Percentiles rank a stretch among this genome's conserved stretches.
These are phyloP conservation scores for Amphilophus citrinellus DNA, from an alignment of 2,113 vertebrate species.

Conservation along the genomic window DNA sequence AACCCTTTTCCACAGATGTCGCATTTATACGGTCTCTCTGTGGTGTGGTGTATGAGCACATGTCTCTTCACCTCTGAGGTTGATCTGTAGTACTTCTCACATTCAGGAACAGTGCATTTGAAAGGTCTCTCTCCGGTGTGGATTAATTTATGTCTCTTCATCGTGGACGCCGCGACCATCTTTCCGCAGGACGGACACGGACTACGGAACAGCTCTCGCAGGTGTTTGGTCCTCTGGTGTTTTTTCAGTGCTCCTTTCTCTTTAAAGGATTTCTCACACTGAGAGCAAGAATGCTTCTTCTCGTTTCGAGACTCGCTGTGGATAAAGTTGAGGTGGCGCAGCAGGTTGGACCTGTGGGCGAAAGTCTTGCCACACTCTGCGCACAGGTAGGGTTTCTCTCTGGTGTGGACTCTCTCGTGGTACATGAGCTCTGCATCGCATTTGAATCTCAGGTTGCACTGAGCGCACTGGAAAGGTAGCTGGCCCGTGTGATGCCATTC, in stretches of 20 bases:
- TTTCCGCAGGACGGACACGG: constrained; percentile 65
- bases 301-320: constrained; percentile 53
- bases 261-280: constrained; percentile 67
- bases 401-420: constrained; percentile 62
- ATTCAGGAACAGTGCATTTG: constrained; percentile 52
- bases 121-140: constrained; percentile 69
- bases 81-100: constrained; percentile 57
- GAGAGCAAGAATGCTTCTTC: constrained; percentile 44
- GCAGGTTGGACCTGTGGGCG: constrained; percentile 48
- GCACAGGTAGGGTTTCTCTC: constrained; percentile 69
- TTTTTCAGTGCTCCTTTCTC: constrained; percentile 58
- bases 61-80: constrained; percentile 62
- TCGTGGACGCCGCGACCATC: constrained; percentile 24
- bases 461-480: constrained; percentile 59
- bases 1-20: constrained; percentile 65
- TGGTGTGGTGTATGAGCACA: constrained; percentile 40
- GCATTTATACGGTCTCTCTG: constrained; percentile 61
- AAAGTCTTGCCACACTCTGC: constrained; percentile 66
- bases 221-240: constrained; percentile 68
- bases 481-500: constrained; percentile 67
- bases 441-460: constrained; percentile 50
- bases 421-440: constrained; percentile 42
- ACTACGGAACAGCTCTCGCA: constrained; percentile 25
- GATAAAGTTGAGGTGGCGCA: constrained; percentile 57
- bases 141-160: constrained; percentile 63